phyloP scores from a whole-genome alignment of 2,797 vertebrate genomes.

The Geotrypetes seraphini region DNA sequence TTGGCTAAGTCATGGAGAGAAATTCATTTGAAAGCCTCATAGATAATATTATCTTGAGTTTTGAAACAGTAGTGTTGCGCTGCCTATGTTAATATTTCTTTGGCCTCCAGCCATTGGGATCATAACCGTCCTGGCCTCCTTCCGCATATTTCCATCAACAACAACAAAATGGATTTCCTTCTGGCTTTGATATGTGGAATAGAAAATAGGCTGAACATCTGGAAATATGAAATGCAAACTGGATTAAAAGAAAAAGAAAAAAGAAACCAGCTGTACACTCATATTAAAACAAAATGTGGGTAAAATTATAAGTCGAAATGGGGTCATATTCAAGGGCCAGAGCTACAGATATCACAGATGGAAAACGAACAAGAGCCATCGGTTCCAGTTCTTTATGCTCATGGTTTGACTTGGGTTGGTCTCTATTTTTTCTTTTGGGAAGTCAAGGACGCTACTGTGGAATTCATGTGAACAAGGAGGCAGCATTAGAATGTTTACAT shows the following conservation, averaged over 20 bases:
- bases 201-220: not conserved
- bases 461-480: too few species aligned
- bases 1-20: too few species aligned
- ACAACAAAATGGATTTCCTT: conserved; percentile 1
- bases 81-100: not conserved
- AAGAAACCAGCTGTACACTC: not conserved
- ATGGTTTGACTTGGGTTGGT: too few species aligned
- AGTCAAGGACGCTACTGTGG: too few species aligned
- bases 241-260: not conserved
- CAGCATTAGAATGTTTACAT: too few species aligned
- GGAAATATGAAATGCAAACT: not conserved
- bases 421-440: too few species aligned
- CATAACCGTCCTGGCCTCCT: not conserved
- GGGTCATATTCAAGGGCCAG: not conserved
- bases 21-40: too few species aligned
- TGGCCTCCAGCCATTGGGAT: not conserved
- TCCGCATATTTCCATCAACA: not conserved
- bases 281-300: not conserved
- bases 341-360: not conserved
- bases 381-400: too few species aligned
- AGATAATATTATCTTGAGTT: too few species aligned
- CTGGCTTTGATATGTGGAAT: conserved; percentile 1
- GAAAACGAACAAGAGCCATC: too few species aligned
- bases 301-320: not conserved
- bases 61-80: too few species aligned